Evolutionary conservation across 1,140 invertebrate species (phyloP).

Genomic region (Heliothis subflexa): DNA sequence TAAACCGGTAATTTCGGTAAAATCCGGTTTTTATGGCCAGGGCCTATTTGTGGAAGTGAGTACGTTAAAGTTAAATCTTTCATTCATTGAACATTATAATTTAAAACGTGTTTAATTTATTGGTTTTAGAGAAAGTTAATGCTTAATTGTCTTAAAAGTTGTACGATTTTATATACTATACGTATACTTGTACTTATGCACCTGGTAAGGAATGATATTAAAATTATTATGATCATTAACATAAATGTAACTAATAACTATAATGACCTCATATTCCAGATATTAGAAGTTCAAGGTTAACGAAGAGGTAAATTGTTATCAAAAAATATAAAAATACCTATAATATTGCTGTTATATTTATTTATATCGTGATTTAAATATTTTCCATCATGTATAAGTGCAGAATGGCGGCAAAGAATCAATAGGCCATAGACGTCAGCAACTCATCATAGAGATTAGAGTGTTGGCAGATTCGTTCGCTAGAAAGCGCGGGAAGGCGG

Average conservation of each 20-base stretch:
- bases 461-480: not conserved
- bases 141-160: too few relatives aligned
- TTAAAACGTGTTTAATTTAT: not conserved
- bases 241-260: not conserved
- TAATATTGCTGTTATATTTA: too few relatives aligned
- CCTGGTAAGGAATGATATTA: too few relatives aligned
- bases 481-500: constrained; percentile 47
- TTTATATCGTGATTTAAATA: too few relatives aligned
- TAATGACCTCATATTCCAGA: not conserved
- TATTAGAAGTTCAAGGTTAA: constrained; percentile 6
- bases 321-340: not conserved
- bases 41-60: not conserved
- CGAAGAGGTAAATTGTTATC: not conserved
- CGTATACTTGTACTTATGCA: too few relatives aligned
- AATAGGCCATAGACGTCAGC: not conserved
- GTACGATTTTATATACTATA: too few relatives aligned
- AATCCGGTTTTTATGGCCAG: constrained; percentile 16
- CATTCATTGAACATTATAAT: not conserved
- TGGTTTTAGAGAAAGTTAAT: not conserved
- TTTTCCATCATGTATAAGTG: too few relatives aligned
- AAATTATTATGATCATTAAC: not conserved
- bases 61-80: not conserved
- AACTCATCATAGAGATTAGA: not conserved
- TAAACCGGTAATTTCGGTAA: constrained; percentile 36
- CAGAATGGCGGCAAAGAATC: too few relatives aligned